Conservation (phyloP, 2,113 vertebrate genomes). For the Seriola dumerili region DNA sequence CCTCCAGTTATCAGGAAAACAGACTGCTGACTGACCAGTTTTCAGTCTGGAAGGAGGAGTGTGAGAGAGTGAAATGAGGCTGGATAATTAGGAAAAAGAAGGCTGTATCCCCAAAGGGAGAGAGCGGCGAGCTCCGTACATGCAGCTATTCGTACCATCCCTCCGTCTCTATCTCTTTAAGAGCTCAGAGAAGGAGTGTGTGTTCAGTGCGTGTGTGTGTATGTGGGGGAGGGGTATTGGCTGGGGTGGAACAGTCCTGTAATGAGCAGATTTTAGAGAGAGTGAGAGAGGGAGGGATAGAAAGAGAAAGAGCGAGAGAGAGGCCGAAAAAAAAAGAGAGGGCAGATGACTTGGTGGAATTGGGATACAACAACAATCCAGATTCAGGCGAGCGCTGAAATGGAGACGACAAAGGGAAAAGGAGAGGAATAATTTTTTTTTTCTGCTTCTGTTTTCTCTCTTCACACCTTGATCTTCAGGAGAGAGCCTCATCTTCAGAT, state of each 20-base stretch:
- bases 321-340: conserved; percentile 67
- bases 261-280: conserved; percentile 85
- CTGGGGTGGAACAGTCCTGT: conserved; percentile 87
- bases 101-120: conserved; percentile 69
- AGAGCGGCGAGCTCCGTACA: conserved; percentile 56
- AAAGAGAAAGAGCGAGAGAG: conserved; percentile 66
- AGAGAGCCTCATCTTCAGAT: conserved; percentile 66
- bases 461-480: conserved; percentile 63
- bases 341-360: conserved; percentile 82
- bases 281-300: conserved; percentile 45
- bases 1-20: conserved; percentile 48
- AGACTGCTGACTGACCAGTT: conserved; percentile 69
- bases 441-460: conserved; percentile 14
- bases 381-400: conserved; percentile 41
- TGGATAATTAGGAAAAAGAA: conserved; percentile 80
- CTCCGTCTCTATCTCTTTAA: conserved; percentile 86
- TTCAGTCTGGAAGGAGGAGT: conserved; percentile 45
- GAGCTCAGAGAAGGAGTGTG: conserved; percentile 78
- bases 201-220: conserved; percentile 68
- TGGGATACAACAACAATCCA: conserved; percentile 73
- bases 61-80: conserved; percentile 67
- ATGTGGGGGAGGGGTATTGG: conserved; percentile 86
- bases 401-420: conserved; percentile 56
- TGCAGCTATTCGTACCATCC: conserved; percentile 64
- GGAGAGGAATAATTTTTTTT: conserved; percentile 45